A percentile compares a stretch with the other conserved stretches of the same genome.
Conservation (phyloP, 1,140 invertebrate genomes). For the Paraescarpia echinospica region DNA sequence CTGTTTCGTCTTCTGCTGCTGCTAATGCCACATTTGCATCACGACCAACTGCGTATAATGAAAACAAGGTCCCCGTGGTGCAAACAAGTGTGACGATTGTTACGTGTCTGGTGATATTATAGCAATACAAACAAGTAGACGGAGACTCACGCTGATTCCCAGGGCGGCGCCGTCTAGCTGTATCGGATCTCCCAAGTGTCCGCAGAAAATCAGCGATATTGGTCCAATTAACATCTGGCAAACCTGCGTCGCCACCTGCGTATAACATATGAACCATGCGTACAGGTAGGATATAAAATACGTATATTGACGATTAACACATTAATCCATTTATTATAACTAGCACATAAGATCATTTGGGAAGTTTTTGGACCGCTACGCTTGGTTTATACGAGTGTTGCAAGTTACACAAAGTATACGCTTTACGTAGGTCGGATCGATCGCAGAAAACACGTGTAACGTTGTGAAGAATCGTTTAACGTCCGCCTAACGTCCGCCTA, state of each 20-base stretch:
- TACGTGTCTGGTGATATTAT: too few species aligned
- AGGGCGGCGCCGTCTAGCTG: constrained; percentile 25
- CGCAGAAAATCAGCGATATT: constrained; percentile 26
- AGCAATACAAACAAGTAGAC: background rate
- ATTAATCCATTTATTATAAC: background rate
- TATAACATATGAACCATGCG: background rate
- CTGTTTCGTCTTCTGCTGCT: background rate
- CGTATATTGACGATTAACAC: too few species aligned
- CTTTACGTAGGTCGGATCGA: background rate
- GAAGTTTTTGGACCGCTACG: background rate
- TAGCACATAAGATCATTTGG: background rate
- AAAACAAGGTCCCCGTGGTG: background rate
- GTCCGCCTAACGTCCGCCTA: too few species aligned
- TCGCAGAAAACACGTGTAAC: too few species aligned
- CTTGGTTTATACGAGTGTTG: too few species aligned
- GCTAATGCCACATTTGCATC: background rate
- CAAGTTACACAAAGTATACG: too few species aligned
- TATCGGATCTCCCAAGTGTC: constrained; percentile 23
- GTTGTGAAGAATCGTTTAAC: too few species aligned
- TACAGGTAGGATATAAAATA: background rate
- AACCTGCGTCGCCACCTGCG: constrained; percentile 24
- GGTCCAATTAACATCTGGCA: constrained; percentile 26
- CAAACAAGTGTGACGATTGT: background rate
- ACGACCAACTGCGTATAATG: background rate
- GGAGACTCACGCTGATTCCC: constrained; percentile 25